A percentile compares a stretch with the other conserved stretches of the same genome.
Conservation (phyloP, 2,888 invertebrate genomes). For the Pteria penguin region DNA sequence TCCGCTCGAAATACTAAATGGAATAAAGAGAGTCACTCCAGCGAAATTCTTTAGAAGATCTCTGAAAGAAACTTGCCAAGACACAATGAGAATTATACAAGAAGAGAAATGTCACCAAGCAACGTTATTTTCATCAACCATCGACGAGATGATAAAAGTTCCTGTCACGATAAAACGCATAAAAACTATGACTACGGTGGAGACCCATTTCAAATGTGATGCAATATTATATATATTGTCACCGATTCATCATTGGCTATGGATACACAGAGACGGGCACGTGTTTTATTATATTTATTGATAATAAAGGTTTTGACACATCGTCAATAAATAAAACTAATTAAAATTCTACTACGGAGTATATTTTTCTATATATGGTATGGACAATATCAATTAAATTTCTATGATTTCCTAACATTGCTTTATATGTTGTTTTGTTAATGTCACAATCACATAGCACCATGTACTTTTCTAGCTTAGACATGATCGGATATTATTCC, state of each 20-base stretch:
- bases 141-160: not conserved
- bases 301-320: too few species aligned
- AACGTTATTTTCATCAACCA: not conserved
- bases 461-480: too few species aligned
- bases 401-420: too few species aligned
- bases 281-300: too few species aligned
- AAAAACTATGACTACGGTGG: not conserved
- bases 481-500: too few species aligned
- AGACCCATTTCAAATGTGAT: not conserved
- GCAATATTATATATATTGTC: not conserved
- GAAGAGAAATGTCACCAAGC: not conserved
- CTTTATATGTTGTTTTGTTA: too few species aligned
- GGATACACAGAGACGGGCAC: slow-evolving; percentile 2
- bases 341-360: too few species aligned
- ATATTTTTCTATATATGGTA: too few species aligned
- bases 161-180: not conserved
- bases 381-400: too few species aligned
- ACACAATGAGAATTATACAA: not conserved
- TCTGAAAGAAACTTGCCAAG: not conserved
- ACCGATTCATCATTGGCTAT: not conserved
- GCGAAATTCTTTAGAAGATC: not conserved
- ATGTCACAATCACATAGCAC: too few species aligned
- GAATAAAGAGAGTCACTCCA: not conserved
- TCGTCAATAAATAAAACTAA: too few species aligned
- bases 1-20: not conserved